phyloP scores from a whole-genome alignment of 92 coral and sea anemone genomes.

The Porites cylindrica region DNA sequence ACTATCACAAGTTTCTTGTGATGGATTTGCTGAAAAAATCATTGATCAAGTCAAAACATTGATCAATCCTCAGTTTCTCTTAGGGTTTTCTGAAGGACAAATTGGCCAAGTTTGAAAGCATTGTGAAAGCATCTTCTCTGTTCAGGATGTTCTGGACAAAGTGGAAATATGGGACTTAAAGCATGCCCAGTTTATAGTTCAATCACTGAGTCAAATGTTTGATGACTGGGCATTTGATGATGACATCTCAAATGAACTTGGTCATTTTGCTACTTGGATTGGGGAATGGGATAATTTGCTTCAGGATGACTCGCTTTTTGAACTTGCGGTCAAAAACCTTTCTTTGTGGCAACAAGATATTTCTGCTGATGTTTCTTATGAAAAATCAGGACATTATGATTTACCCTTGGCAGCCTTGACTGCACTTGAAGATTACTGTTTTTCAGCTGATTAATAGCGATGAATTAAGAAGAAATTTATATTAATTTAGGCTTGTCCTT shows the following conservation, averaged over 20 bases:
- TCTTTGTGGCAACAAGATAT: conserved; percentile 44
- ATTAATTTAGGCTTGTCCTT: too few relatives aligned
- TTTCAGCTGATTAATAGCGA: too few relatives aligned
- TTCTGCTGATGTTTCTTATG: conserved; percentile 11
- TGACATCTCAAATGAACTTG: conserved; percentile 24
- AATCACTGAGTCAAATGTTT: conserved; percentile 19
- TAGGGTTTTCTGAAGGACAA: conserved; percentile 59
- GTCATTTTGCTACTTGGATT: not conserved
- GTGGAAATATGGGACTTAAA: conserved; percentile 68
- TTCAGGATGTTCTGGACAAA: too few relatives aligned
- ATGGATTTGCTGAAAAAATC: conserved; percentile 36
- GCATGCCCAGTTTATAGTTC: conserved; percentile 50
- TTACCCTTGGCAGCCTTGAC: conserved; percentile 29
- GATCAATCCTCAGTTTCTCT: conserved; percentile 41
- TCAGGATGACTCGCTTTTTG: conserved; percentile 51
- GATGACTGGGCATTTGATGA: not conserved
- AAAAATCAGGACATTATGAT: conserved; percentile 4
- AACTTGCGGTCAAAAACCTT: conserved; percentile 55
- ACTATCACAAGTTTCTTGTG: conserved; percentile 57
- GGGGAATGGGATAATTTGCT: conserved; percentile 54
- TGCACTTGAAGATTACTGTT: conserved; percentile 6
- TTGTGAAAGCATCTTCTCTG: conserved; percentile 28
- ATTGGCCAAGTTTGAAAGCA: conserved; percentile 45
- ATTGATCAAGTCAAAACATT: conserved; percentile 37
- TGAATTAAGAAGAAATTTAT: too few relatives aligned